Evolutionary conservation across 2,797 vertebrate species (phyloP), one percentile per base, ranked within the genome.

Genomic region (Decapterus maruadsi): DNA sequence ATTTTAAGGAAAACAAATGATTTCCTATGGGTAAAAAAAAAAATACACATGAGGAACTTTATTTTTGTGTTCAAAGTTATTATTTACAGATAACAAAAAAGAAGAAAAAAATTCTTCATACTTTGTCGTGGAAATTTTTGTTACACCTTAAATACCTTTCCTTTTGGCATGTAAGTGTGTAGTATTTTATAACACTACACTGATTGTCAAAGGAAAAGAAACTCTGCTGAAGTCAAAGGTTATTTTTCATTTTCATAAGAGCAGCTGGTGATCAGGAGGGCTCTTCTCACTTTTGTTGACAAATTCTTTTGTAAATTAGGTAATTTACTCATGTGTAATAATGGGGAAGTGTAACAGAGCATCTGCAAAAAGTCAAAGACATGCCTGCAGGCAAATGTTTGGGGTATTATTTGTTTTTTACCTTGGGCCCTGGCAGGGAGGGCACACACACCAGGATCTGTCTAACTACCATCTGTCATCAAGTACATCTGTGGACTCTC

Each of bases 401-500:
- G 50, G 31, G 66, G 46, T 29, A 58, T 81, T 86, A 75, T 82
- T 77, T 84, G 78, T 51, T 85, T 87, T 87, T 84, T 77, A 78
- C 81, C 82, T 78, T 76, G 80, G 89, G 80, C 84, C 42, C 75
- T 68, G 43, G 63, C 48, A 61, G 71, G 61, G 72, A 75, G 69
- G 72, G 38, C 65, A 65, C 38, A 58, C 26, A 17, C 62, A 54
- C 36, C 70, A 56, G 89, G 88, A 86, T 83, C 90, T 90, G 84
- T 75, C 83, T 81, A 75, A 78, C 80, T 66, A 74, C 75, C 83
- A 88, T 87, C 83, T 91, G 89, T 72, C 78, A 75, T 66, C 59
- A 58, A 57, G 67, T 67, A 74, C 75, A 75, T 85, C 86, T 77
- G 78, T 78, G 73, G 78, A 63, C 69, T 68, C 55, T 77, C 63